Evolutionary conservation across 2,113 vertebrate species (phyloP).

Genomic region (Alligator sinensis): DNA sequence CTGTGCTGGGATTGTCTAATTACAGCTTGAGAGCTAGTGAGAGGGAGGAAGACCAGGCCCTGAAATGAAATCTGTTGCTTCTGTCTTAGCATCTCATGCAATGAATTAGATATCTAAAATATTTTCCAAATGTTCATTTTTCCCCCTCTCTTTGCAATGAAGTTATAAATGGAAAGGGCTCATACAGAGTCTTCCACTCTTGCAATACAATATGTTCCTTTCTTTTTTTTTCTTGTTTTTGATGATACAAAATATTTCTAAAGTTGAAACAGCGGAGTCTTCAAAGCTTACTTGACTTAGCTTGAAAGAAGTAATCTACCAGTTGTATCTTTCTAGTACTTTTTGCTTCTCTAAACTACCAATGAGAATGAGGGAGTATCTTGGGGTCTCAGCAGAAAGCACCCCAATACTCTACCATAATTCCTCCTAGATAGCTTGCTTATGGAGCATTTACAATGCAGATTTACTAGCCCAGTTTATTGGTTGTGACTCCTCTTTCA

Average conservation of each 20-base stretch:
- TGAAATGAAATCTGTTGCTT: background rate
- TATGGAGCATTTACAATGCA: background rate
- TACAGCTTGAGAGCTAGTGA: background rate
- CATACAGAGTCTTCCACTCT: background rate
- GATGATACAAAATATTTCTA: background rate
- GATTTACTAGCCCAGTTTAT: background rate
- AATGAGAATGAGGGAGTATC: background rate
- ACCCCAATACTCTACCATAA: background rate
- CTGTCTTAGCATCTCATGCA: background rate
- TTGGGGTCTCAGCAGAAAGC: background rate
- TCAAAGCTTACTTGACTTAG: background rate
- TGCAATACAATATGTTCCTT: background rate
- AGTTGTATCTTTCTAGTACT: background rate
- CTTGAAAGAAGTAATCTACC: background rate
- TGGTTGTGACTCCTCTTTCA: fast-evolving
- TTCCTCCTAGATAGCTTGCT: background rate
- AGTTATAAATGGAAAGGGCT: background rate
- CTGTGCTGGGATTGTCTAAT: background rate
- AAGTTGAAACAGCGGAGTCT: background rate
- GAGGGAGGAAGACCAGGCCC: background rate
- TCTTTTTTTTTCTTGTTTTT: background rate
- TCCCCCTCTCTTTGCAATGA: background rate
- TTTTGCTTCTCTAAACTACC: background rate
- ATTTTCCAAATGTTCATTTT: background rate
- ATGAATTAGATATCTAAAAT: background rate